Conservation (phyloP, 2,888 invertebrate species). For the Neocrepidodera transversa region DNA sequence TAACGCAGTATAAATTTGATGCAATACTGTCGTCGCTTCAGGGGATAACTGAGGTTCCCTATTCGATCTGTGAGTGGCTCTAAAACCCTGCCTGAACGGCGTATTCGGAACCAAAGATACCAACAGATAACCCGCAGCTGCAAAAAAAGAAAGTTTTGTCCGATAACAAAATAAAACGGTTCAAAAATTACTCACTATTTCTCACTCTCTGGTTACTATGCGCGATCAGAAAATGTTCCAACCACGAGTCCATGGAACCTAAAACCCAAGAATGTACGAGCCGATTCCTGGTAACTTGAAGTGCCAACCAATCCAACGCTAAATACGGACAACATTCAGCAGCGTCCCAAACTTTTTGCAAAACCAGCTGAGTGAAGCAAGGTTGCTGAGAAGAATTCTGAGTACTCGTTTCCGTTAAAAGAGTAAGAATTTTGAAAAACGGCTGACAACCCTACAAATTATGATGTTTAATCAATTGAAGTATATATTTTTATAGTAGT, state of each 20-base stretch:
- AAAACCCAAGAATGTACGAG: slow-evolving; percentile 91
- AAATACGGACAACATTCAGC: slow-evolving; percentile 91
- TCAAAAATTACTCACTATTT: slow-evolving; percentile 68
- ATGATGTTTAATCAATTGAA: too few species aligned
- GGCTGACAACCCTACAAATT: slow-evolving; percentile 78
- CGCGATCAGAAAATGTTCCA: slow-evolving; percentile 86
- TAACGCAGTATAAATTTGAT: slow-evolving; percentile 76
- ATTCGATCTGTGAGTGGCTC: slow-evolving; percentile 65
- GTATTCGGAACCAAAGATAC: slow-evolving; percentile 91
- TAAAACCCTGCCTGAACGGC: slow-evolving; percentile 88
- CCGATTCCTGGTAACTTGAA: slow-evolving; percentile 86
- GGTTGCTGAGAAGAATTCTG: slow-evolving; percentile 76
- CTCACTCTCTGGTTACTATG: slow-evolving; percentile 87
- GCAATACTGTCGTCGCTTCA: slow-evolving; percentile 65
- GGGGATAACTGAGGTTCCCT: slow-evolving; percentile 63
- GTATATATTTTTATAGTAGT: too few species aligned
- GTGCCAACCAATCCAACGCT: slow-evolving; percentile 89
- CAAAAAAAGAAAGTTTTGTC: slow-evolving; percentile 42
- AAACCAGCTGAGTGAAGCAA: slow-evolving; percentile 87
- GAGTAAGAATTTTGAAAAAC: slow-evolving; percentile 89
- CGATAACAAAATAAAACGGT: background rate
- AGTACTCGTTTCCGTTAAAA: slow-evolving; percentile 74
- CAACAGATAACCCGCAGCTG: slow-evolving; percentile 86
- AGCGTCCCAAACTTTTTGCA: slow-evolving; percentile 88
- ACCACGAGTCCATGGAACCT: slow-evolving; percentile 91